These are phyloP conservation scores for Caenorhabditis afra DNA, from an alignment of 2,888 invertebrate genomes.

Conservation along the genomic window DNA sequence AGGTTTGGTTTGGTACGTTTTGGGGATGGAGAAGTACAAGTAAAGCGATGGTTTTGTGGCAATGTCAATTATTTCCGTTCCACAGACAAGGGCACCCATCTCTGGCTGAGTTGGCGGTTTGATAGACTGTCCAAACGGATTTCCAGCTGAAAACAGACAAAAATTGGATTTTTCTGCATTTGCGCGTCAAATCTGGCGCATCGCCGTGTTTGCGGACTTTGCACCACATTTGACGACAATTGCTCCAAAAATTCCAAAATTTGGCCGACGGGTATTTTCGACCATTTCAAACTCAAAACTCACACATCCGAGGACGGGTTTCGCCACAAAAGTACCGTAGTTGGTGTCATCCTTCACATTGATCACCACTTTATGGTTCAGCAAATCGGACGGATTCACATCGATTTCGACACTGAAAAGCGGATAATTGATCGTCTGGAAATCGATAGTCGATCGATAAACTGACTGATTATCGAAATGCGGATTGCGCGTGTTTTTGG, in stretches of 20 bases:
- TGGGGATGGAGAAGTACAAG: neutral
- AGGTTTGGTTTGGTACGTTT: no score
- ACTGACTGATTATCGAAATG: constrained; percentile 76
- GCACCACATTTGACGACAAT: constrained; percentile 1
- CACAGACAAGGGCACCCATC: constrained; percentile 65
- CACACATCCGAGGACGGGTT: constrained; percentile 76
- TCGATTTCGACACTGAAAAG: constrained; percentile 76
- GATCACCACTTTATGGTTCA: constrained; percentile 74
- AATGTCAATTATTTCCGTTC: constrained; percentile 38
- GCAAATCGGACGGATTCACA: constrained; percentile 72
- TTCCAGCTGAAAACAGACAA: constrained; percentile 66
- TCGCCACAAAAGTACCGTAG: constrained; percentile 75
- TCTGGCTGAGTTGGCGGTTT: constrained; percentile 60
- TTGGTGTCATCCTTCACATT: constrained; percentile 78
- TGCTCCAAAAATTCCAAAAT: neutral
- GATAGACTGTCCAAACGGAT: constrained; percentile 68
- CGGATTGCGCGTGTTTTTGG: constrained; percentile 68
- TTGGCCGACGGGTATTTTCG: neutral
- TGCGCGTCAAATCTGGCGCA: constrained; percentile 1
- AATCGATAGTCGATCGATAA: constrained; percentile 2
- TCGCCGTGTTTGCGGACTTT: neutral
- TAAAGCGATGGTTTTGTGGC: neutral
- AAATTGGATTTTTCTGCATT: neutral
- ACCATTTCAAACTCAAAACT: constrained; percentile 20
- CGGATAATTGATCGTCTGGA: constrained; percentile 5